phyloP scores from a whole-genome alignment of 2,888 invertebrate species.

The Bombyx huttoni region DNA sequence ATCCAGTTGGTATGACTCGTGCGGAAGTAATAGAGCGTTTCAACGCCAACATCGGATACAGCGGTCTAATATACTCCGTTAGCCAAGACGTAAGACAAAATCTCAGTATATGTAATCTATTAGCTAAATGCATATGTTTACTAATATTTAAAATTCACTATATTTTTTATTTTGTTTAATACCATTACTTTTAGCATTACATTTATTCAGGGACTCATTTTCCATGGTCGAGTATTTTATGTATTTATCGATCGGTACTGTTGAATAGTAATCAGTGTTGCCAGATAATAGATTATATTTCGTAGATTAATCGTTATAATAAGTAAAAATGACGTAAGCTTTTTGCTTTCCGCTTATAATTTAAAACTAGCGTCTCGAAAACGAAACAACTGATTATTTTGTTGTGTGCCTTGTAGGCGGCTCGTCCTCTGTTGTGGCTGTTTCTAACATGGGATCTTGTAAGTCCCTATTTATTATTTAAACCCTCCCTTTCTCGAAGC shows the following conservation, averaged over 20 bases:
- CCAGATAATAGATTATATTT: not conserved
- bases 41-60: slow-evolving; percentile 98
- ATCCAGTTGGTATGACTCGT: slow-evolving; percentile 66
- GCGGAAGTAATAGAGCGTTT: slow-evolving; percentile 92
- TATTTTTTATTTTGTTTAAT: not conserved
- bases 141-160: slow-evolving; percentile 5
- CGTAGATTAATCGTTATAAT: not conserved
- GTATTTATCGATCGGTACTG: not conserved
- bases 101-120: slow-evolving; percentile 6
- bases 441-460: slow-evolving; percentile 70
- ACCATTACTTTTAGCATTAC: not conserved
- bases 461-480: slow-evolving; percentile 51
- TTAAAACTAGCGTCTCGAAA: slow-evolving; percentile 4
- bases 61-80: slow-evolving; percentile 95
- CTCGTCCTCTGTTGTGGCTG: slow-evolving; percentile 68
- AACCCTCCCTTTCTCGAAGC: slow-evolving; percentile 1
- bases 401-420: slow-evolving; percentile 57
- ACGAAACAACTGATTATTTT: slow-evolving; percentile 6
- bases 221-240: slow-evolving; percentile 4
- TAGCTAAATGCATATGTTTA: slow-evolving; percentile 10
- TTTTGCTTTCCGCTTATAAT: slow-evolving; percentile 6
- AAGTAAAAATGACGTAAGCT: not conserved
- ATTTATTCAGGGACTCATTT: slow-evolving; percentile 5
- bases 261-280: not conserved
- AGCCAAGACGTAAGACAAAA: slow-evolving; percentile 89